Evolutionary conservation across 2,113 vertebrate species (phyloP).

Genomic region (Paedocypris sp.): DNA sequence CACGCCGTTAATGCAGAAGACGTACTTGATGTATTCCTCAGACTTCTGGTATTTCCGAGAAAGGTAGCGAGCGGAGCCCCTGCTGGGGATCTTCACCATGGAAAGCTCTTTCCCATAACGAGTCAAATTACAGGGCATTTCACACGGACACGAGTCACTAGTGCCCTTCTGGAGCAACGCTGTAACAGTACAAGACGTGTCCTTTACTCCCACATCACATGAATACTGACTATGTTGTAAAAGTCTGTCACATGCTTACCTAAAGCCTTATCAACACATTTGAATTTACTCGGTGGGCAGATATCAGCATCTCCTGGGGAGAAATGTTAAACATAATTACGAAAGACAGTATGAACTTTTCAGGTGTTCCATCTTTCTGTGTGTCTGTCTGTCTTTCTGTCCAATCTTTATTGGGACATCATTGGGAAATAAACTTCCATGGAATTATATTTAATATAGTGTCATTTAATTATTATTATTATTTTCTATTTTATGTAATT

Average conservation of each 20-base stretch:
- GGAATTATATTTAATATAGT: no score
- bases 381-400: no score
- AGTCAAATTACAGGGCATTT: conserved; percentile 88
- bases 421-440: no score
- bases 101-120: conserved; percentile 96
- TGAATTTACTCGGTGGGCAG: conserved; percentile 91
- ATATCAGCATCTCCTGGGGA: conserved; percentile 81
- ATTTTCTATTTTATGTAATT: no score
- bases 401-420: no score
- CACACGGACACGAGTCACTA: conserved; percentile 78
- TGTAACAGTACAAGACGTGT: conserved; percentile 24
- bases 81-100: conserved; percentile 97
- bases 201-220: neutral
- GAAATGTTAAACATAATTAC: conserved; percentile 24
- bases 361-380: no score
- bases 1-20: neutral
- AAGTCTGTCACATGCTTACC: conserved; percentile 60
- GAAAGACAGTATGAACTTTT: no score
- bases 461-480: no score
- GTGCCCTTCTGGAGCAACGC: conserved; percentile 69
- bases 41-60: conserved; percentile 92
- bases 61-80: conserved; percentile 86
- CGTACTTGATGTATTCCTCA: conserved; percentile 87
- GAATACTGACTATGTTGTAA: no score
- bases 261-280: conserved; percentile 85